Evolutionary conservation across 2,113 vertebrate species (phyloP), one percentile per base, ranked within the genome.

Genomic region (Hemibagrus wyckioides): DNA sequence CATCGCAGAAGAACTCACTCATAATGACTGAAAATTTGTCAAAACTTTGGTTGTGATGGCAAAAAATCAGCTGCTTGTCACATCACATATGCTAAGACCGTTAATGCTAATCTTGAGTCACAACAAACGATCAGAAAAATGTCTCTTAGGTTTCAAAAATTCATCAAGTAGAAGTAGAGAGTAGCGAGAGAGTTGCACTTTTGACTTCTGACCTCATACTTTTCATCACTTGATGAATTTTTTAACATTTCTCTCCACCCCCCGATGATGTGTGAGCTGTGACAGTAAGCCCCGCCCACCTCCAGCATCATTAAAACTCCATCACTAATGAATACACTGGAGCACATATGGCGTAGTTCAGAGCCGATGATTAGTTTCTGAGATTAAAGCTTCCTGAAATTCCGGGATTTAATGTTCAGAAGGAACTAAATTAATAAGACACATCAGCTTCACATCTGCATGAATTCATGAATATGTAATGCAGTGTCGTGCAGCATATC

Each of bases 401-500:
- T 87, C 76, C 15, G 25, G 41, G 52, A 30, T 44, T 19, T 80
- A 39, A 52, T n/a, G 30, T 54, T 79, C 79, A 57, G 30, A 69
- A 14, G 36, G 80, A 52, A 89, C 79, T 90, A 83, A 88, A 88
- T 83, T 10, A 90, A 88, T 92, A 56, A 83, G 88, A 81, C 87
- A 84, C 67, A 56, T 14, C 85, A 87, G 59, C 48, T 39, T 85
- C 8, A 21, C 57, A 33, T 86, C 63, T 59, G 85, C 69, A 83
- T 13, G 5, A 30, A 52, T 59, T 73, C 56, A 89, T 88, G 69
- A 88, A 87, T 88, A 85, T 75, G 36, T 17, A 86, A 83, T 65
- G 39, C 30, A 11, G 10, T 36, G 59, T 59, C 21, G 4, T 28
- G 1, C 50, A 67, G 23, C 48, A 52, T 25, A 10, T 28, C 48